Conservation (phyloP, 2,797 vertebrate genomes). For the Coccyzus lansbergi region DNA sequence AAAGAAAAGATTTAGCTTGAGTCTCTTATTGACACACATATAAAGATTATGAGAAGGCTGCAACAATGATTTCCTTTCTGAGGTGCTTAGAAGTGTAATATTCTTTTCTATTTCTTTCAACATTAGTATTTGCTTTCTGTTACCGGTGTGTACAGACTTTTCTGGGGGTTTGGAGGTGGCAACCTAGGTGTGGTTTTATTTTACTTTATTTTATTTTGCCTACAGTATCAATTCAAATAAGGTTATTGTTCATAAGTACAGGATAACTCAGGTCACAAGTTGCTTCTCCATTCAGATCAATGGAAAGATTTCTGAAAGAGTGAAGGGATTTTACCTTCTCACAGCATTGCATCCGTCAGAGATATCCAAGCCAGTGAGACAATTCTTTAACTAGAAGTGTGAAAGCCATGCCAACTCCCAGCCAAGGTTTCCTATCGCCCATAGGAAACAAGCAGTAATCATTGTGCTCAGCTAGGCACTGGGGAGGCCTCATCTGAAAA, state of each 20-base stretch:
- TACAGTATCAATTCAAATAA: background rate
- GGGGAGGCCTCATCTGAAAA: background rate
- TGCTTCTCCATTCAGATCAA: background rate
- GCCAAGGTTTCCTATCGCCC: fast-evolving
- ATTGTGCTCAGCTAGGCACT: background rate
- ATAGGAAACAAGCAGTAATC: background rate
- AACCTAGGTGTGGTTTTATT: background rate
- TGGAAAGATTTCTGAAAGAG: background rate
- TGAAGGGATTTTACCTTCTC: background rate
- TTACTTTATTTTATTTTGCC: background rate
- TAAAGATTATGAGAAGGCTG: background rate
- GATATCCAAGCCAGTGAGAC: background rate
- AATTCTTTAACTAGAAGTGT: constrained; percentile 16
- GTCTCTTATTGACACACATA: background rate
- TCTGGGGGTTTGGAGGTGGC: background rate
- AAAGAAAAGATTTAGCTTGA: background rate
- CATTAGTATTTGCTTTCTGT: background rate
- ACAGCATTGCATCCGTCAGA: background rate
- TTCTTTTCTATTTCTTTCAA: background rate
- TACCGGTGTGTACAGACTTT: fast-evolving
- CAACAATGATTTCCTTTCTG: background rate
- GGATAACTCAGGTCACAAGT: background rate
- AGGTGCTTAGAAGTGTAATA: background rate
- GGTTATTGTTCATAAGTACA: background rate
- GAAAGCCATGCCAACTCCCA: background rate